These are phyloP conservation scores for Lucilia sericata DNA, from an alignment of 1,140 invertebrate species.

Conservation along the genomic window DNA sequence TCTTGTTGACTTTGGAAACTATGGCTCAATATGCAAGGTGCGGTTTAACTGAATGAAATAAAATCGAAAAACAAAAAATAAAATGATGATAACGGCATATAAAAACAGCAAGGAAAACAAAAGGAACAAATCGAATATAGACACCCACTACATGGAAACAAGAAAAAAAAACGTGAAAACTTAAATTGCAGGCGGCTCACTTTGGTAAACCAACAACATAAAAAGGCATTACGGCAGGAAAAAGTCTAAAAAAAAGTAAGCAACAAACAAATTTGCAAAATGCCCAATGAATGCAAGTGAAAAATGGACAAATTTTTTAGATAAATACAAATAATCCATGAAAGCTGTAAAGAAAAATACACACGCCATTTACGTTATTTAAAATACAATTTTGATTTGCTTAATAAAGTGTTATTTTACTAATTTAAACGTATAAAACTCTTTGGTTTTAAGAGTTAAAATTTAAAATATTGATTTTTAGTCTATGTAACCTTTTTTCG, in stretches of 20 bases:
- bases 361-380: background rate
- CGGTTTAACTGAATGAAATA: slow-evolving; percentile 19
- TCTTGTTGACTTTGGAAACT: slow-evolving; percentile 26
- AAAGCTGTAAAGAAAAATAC: background rate
- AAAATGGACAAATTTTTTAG: background rate
- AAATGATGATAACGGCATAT: slow-evolving; percentile 15
- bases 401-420: too few relatives aligned
- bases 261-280: slow-evolving; percentile 38
- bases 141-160: slow-evolving; percentile 34
- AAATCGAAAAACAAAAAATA: background rate
- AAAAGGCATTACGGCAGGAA: slow-evolving; percentile 16
- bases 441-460: too few relatives aligned
- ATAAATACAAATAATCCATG: background rate
- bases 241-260: background rate
- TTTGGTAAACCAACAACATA: slow-evolving; percentile 37
- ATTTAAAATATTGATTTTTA: background rate
- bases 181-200: slow-evolving; percentile 46
- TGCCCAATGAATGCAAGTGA: slow-evolving; percentile 6
- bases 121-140: slow-evolving; percentile 29
- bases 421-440: too few relatives aligned
- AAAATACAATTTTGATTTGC: too few relatives aligned
- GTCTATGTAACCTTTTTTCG: background rate
- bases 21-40: slow-evolving; percentile 41
- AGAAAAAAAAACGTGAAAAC: slow-evolving; percentile 14
- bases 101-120: background rate